Conservation (phyloP, 2,113 vertebrate species). For the Typhlomys cinereus region DNA sequence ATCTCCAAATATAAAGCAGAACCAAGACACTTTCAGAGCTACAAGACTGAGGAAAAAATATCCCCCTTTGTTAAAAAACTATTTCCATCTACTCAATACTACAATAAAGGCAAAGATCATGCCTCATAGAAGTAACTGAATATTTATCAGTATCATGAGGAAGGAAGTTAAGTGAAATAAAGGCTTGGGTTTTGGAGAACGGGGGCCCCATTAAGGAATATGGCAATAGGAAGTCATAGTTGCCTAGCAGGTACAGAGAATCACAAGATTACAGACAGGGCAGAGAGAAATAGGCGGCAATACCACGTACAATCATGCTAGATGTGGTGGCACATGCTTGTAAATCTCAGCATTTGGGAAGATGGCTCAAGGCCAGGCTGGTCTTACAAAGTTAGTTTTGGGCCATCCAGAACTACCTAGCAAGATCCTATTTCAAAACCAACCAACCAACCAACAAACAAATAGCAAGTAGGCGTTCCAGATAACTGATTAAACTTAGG, state of each 20-base stretch:
- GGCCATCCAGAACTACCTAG: neutral
- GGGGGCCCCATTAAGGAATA: neutral
- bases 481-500: neutral
- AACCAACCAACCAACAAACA: neutral
- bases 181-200: neutral
- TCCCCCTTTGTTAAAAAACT: neutral
- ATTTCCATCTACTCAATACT: no score
- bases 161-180: neutral
- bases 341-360: neutral
- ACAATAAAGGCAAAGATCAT: no score
- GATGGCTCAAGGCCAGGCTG: neutral
- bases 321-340: no score
- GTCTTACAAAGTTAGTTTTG: neutral
- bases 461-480: neutral
- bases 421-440: neutral
- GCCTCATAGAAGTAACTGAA: no score
- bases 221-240: neutral
- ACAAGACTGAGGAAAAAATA: neutral
- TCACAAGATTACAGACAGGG: no score
- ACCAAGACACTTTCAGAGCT: neutral
- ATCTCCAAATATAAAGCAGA: neutral
- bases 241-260: neutral
- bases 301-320: neutral
- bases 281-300: neutral
- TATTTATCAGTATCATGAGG: neutral